These are phyloP conservation scores for Tamias sibiricus DNA, from an alignment of 2,113 vertebrate species.

Conservation along the genomic window DNA sequence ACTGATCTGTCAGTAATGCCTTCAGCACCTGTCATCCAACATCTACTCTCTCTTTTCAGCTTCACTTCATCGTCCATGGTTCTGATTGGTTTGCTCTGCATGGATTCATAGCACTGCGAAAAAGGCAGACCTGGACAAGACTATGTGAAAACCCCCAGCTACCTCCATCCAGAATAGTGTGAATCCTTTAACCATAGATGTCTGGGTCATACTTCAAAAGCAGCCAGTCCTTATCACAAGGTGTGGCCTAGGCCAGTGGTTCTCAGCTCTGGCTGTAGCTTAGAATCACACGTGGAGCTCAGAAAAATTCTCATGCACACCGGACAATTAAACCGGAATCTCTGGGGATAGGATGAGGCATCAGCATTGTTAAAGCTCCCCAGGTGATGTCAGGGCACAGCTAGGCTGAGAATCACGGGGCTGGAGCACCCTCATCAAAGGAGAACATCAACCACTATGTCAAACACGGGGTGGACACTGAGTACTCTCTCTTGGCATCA, in stretches of 20 bases:
- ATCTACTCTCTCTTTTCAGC: background rate
- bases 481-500: background rate
- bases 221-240: background rate
- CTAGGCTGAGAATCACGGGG: background rate
- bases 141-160: background rate
- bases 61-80: background rate
- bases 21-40: background rate
- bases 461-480: background rate
- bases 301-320: background rate
- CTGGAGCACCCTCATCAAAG: background rate
- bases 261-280: background rate
- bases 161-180: too few relatives aligned
- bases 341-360: background rate
- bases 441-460: background rate
- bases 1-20: background rate
- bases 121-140: background rate
- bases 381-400: background rate
- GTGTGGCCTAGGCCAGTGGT: background rate
- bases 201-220: background rate
- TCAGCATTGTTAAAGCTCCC: background rate
- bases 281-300: background rate
- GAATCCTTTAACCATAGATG: background rate
- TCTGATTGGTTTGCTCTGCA: background rate
- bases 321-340: background rate
- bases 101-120: background rate